Evolutionary conservation across 2,888 invertebrate genomes (phyloP).

Genomic region (Limulus polyphemus): DNA sequence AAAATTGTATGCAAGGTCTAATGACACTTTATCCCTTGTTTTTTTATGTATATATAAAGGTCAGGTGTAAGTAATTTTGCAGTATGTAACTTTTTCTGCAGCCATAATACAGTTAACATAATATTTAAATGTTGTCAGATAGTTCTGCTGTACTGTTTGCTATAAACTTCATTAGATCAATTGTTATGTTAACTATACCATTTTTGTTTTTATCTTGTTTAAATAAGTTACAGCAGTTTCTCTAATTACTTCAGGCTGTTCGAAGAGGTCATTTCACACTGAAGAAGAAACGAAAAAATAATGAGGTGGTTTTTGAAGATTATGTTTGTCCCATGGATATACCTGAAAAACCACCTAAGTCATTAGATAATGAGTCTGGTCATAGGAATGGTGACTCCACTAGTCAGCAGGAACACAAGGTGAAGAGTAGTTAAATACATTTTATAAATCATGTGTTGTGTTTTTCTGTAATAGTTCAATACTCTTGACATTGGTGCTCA

Average conservation of each 20-base stretch:
- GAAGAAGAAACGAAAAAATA: constrained; percentile 51
- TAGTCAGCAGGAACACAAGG: not conserved
- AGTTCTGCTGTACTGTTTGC: not conserved
- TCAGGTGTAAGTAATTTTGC: too few species aligned
- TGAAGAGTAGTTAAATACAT: not conserved
- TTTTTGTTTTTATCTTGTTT: not conserved
- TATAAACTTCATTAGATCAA: too few species aligned
- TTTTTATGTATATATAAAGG: too few species aligned
- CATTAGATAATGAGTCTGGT: not conserved
- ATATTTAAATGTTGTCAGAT: not conserved
- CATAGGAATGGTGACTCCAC: not conserved
- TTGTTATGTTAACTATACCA: not conserved
- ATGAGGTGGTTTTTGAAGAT: constrained; percentile 68
- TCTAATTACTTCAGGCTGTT: constrained; percentile 48
- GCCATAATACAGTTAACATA: too few species aligned
- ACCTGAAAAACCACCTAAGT: not conserved
- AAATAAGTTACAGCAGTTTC: not conserved
- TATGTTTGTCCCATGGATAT: constrained; percentile 65
- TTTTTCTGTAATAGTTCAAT: not conserved
- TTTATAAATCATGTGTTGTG: not conserved
- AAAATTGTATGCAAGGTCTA: too few species aligned
- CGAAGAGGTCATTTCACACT: constrained; percentile 78
- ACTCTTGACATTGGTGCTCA: not conserved
- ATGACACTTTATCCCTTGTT: too few species aligned
- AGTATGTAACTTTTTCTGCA: too few species aligned